These are phyloP conservation scores for Dreissena polymorpha DNA, from an alignment of 1,140 invertebrate genomes.

Conservation along the genomic window DNA sequence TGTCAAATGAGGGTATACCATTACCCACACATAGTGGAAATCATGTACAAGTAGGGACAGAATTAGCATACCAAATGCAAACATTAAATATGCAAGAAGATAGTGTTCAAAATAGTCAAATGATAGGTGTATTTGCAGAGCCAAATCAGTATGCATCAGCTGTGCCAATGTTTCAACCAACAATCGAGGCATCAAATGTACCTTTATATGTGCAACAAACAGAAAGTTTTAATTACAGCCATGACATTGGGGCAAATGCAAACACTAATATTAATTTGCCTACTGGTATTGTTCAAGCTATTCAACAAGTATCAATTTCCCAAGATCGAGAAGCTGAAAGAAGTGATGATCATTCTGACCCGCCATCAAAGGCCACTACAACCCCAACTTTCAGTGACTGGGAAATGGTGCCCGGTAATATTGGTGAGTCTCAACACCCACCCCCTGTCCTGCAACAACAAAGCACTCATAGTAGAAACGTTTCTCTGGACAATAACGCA, in stretches of 20 bases:
- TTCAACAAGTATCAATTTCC: background rate
- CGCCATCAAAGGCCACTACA: conserved; percentile 31
- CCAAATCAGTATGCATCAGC: background rate
- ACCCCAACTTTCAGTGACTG: conserved; percentile 66
- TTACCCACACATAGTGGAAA: background rate
- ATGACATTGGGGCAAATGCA: too few relatives aligned
- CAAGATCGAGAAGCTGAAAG: background rate
- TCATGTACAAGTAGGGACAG: background rate
- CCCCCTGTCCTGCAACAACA: background rate
- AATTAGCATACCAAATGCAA: conserved; percentile 25
- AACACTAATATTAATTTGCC: background rate
- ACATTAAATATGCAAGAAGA: conserved; percentile 27
- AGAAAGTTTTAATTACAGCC: background rate
- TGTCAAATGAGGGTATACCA: background rate
- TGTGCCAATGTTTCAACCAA: conserved; percentile 10
- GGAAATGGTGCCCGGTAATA: conserved; percentile 65
- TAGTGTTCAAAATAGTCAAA: conserved; percentile 6
- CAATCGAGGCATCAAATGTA: background rate
- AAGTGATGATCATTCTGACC: conserved; percentile 13
- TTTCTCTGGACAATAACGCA: conserved; percentile 65
- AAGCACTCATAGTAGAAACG: conserved; percentile 61
- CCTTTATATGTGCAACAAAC: background rate
- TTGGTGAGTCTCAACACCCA: background rate
- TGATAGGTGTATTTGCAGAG: background rate
- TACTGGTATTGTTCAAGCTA: background rate